Conservation (phyloP, 2,888 invertebrate species). For the Amblyjoppa proteus region DNA sequence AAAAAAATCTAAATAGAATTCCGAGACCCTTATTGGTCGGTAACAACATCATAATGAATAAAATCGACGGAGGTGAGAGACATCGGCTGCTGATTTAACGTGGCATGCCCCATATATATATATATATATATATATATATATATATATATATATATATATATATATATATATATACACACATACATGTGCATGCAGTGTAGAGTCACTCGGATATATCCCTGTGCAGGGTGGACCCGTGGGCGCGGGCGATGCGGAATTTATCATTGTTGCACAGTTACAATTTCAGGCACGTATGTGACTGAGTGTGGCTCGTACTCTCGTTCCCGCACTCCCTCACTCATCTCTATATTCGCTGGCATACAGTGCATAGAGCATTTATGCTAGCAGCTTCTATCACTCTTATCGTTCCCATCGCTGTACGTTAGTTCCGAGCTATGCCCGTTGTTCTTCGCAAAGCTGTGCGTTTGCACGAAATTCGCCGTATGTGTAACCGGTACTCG, state of each 20-base stretch:
- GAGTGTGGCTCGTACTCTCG: conserved; percentile 75
- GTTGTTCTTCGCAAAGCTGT: conserved; percentile 17
- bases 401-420: conserved; percentile 19
- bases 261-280: conserved; percentile 77
- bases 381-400: conserved; percentile 40
- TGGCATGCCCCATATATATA: too few relatives aligned
- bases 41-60: too few relatives aligned
- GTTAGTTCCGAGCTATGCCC: conserved; percentile 8
- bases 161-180: background rate
- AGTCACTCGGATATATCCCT: background rate
- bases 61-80: too few relatives aligned
- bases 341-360: conserved; percentile 8
- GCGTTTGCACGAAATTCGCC: background rate
- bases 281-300: conserved; percentile 79
- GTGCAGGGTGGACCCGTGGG: conserved; percentile 56
- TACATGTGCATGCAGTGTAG: background rate
- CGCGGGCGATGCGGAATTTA: conserved; percentile 75
- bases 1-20: too few relatives aligned
- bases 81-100: too few relatives aligned
- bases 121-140: background rate
- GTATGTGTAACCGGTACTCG: background rate
- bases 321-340: conserved; percentile 56
- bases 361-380: background rate
- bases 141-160: too few relatives aligned
- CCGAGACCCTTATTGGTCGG: too few relatives aligned